phyloP scores from a whole-genome alignment of 2,113 vertebrate genomes.

The Rana temporaria region DNA sequence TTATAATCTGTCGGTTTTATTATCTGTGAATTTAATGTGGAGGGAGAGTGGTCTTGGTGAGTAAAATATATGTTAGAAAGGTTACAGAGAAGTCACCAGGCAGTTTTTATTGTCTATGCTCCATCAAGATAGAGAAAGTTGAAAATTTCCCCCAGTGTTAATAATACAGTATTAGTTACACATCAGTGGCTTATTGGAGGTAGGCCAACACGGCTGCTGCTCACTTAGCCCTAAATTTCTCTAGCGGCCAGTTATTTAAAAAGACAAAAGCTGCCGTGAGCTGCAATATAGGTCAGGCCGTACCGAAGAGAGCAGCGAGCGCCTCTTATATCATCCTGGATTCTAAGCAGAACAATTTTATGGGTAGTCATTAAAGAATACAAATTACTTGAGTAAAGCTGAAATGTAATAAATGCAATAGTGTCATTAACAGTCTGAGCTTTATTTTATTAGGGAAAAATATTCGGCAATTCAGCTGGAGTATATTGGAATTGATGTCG shows the following conservation, averaged over 20 bases:
- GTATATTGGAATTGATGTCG: too few relatives aligned
- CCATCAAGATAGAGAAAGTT: slow-evolving; percentile 71
- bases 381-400: slow-evolving; percentile 41
- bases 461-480: neutral
- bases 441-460: slow-evolving; percentile 11
- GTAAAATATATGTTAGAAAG: slow-evolving; percentile 74
- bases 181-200: slow-evolving; percentile 70
- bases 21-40: slow-evolving; percentile 61
- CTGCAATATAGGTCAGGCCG: slow-evolving; percentile 59
- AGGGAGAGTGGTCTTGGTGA: slow-evolving; percentile 66
- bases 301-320: slow-evolving; percentile 58
- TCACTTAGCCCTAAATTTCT: slow-evolving; percentile 61
- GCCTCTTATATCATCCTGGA: slow-evolving; percentile 57
- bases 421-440: slow-evolving; percentile 13
- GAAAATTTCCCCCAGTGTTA: slow-evolving; percentile 74
- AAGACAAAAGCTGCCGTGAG: slow-evolving; percentile 65
- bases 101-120: slow-evolving; percentile 73
- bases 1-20: slow-evolving; percentile 60
- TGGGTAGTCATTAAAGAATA: slow-evolving; percentile 39
- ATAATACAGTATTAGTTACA: slow-evolving; percentile 76
- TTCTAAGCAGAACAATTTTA: slow-evolving; percentile 45
- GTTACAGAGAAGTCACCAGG: slow-evolving; percentile 70
- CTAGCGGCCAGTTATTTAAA: slow-evolving; percentile 63
- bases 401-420: slow-evolving; percentile 32
- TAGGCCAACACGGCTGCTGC: slow-evolving; percentile 65